A percentile compares a stretch with the other conserved stretches of the same genome.
Conservation (phyloP, 2,113 vertebrate genomes). For the Saguinus midas region DNA sequence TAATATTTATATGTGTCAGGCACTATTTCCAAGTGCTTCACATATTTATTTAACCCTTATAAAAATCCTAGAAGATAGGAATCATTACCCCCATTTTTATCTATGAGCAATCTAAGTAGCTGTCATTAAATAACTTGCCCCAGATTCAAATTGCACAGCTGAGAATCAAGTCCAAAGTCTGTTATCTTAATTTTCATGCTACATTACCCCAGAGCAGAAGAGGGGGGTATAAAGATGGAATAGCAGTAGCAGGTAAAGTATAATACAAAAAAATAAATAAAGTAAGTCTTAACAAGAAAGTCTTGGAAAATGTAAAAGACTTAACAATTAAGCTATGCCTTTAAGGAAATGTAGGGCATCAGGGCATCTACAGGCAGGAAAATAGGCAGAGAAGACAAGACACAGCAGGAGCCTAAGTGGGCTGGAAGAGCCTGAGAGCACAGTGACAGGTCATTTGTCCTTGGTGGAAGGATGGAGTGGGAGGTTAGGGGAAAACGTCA, state of each 20-base stretch:
- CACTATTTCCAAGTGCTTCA: neutral
- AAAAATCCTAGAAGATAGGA: neutral
- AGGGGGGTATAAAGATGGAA: neutral
- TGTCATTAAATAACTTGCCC: neutral
- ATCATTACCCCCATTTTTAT: neutral
- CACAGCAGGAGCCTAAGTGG: fast-evolving
- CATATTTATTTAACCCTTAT: neutral
- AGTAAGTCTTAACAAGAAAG: neutral
- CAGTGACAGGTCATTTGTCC: fast-evolving
- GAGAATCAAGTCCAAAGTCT: neutral
- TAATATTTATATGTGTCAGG: neutral
- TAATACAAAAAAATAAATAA: neutral
- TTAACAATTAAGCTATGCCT: neutral
- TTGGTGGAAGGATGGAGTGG: neutral
- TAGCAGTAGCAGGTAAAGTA: neutral
- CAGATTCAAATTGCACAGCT: neutral
- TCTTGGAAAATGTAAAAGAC: neutral
- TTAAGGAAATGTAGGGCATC: neutral
- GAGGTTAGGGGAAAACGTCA: neutral
- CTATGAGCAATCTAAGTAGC: neutral
- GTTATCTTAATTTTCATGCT: neutral
- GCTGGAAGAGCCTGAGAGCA: neutral
- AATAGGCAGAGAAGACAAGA: too few relatives aligned
- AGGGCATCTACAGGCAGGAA: neutral
- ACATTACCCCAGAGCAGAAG: neutral